A percentile compares a stretch with the other conserved stretches of the same genome.
Conservation (phyloP, 2,888 invertebrate genomes). For the Agrochola litura region DNA sequence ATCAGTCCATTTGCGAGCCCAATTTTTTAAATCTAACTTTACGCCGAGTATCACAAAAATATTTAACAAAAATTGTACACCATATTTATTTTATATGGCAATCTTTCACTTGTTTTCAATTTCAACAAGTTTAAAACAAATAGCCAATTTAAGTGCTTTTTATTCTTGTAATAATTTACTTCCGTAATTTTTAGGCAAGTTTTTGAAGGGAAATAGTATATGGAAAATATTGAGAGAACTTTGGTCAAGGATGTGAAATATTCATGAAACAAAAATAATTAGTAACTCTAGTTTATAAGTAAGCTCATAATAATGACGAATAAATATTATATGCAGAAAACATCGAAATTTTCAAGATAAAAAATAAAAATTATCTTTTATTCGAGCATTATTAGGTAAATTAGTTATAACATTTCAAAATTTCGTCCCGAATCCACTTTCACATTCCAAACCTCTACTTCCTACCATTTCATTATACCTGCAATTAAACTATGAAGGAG, state of each 20-base stretch:
- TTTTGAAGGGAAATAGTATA: conserved; percentile 11
- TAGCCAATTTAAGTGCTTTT: conserved; percentile 56
- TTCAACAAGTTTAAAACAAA: conserved; percentile 24
- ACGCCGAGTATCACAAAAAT: conserved; percentile 69
- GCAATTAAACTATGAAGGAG: conserved; percentile 19
- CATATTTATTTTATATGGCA: conserved; percentile 35
- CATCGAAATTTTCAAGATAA: background rate
- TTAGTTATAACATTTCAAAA: conserved; percentile 5
- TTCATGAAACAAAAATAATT: background rate
- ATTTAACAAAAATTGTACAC: conserved; percentile 58
- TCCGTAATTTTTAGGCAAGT: background rate
- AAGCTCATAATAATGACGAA: conserved; percentile 17
- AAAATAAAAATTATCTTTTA: conserved; percentile 4
- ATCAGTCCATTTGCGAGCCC: conserved; percentile 66
- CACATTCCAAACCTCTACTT: conserved; percentile 3
- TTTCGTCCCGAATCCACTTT: conserved; percentile 16
- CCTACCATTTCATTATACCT: background rate
- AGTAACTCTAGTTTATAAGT: background rate
- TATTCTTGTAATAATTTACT: conserved; percentile 13
- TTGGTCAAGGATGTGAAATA: background rate
- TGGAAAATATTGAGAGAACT: conserved; percentile 16
- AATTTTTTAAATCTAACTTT: conserved; percentile 43
- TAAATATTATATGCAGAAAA: background rate
- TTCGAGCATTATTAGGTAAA: conserved; percentile 20
- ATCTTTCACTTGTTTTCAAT: conserved; percentile 1